Evolutionary conservation across 2,888 invertebrate genomes (phyloP).

Genomic region (Acheta domesticus): DNA sequence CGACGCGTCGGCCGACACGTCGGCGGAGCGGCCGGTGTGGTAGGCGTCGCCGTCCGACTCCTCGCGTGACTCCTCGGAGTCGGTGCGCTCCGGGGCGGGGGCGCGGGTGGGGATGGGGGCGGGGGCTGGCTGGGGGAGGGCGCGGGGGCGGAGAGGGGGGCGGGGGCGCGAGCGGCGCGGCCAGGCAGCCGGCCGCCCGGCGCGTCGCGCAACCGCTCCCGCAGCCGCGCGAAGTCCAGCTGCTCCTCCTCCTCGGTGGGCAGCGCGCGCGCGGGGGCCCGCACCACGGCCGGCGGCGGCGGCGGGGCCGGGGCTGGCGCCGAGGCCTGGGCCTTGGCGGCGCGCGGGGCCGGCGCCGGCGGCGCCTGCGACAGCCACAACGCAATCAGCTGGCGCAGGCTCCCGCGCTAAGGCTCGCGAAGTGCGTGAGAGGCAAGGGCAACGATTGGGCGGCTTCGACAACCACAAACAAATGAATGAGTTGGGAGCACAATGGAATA

Average conservation of each 20-base stretch:
- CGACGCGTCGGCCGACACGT: background rate
- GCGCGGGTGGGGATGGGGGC: too few relatives aligned
- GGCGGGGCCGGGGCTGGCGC: background rate
- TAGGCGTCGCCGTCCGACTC: background rate
- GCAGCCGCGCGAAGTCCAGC: slow-evolving; percentile 44
- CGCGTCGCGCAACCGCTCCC: slow-evolving; percentile 40
- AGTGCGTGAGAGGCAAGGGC: too few relatives aligned
- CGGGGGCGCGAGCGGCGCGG: background rate
- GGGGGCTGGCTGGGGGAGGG: background rate
- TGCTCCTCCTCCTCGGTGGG: slow-evolving; percentile 45
- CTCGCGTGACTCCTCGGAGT: background rate
- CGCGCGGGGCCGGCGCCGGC: background rate
- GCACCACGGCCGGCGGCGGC: background rate
- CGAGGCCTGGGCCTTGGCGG: background rate
- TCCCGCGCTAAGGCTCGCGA: too few relatives aligned
- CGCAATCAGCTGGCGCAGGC: too few relatives aligned
- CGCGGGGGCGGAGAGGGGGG: background rate
- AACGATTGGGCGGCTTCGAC: too few relatives aligned
- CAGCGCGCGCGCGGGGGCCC: background rate
- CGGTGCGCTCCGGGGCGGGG: background rate
- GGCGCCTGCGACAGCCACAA: background rate
- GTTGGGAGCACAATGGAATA: too few relatives aligned
- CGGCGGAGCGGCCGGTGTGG: background rate
- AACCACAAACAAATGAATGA: too few relatives aligned
- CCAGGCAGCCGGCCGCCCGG: background rate